Conservation (phyloP, 2,888 invertebrate genomes). For the Gari tellinella region DNA sequence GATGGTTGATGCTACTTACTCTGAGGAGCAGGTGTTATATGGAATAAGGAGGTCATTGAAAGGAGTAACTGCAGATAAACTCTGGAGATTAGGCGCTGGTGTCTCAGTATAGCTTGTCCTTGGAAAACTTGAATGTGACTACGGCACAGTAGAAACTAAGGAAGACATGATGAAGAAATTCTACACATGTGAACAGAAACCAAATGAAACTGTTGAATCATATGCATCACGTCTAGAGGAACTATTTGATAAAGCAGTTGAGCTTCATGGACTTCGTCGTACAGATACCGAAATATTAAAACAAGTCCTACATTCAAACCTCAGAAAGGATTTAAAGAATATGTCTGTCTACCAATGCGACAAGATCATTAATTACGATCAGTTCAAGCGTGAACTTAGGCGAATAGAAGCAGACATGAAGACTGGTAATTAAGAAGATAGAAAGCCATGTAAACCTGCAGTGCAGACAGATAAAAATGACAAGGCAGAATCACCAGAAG, state of each 20-base stretch:
- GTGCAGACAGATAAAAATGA: not conserved
- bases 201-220: slow-evolving; percentile 1
- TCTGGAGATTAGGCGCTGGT: slow-evolving; percentile 2
- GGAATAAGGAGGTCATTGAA: slow-evolving; percentile 4
- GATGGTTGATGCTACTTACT: not conserved
- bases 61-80: slow-evolving; percentile 12
- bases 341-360: slow-evolving; percentile 7
- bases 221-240: slow-evolving; percentile 14
- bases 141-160: slow-evolving; percentile 9
- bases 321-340: slow-evolving; percentile 1
- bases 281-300: slow-evolving; percentile 1
- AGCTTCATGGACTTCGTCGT: not conserved
- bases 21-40: slow-evolving; percentile 1
- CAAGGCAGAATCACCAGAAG: not conserved
- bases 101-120: not conserved
- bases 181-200: slow-evolving; percentile 14
- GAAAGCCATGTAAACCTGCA: slow-evolving; percentile 6
- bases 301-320: not conserved
- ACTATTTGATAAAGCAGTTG: slow-evolving; percentile 3
- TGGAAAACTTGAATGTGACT: slow-evolving; percentile 12
- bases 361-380: not conserved
- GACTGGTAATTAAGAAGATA: not conserved
- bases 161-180: slow-evolving; percentile 7
- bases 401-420: slow-evolving; percentile 3
- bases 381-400: slow-evolving; percentile 24